Conservation (phyloP, 2,888 invertebrate genomes). For the Mayetiola destructor region DNA sequence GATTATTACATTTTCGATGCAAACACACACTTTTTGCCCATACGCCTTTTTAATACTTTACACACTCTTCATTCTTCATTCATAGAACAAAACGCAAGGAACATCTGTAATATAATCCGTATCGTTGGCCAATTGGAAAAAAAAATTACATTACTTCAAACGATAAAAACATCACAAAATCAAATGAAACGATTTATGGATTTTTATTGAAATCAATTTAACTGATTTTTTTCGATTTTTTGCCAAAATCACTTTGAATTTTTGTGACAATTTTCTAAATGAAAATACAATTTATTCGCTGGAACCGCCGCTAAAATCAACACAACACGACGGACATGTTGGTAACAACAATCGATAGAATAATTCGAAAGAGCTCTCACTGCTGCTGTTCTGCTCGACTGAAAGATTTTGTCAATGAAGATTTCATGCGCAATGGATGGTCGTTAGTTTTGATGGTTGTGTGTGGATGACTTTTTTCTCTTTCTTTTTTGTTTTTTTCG, state of each 20-base stretch:
- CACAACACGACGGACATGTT: conserved; percentile 10
- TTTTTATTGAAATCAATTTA: not conserved
- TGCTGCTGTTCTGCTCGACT: conserved; percentile 9
- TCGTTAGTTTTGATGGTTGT: not conserved
- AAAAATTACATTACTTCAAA: no score
- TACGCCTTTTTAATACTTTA: no score
- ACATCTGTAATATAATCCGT: no score
- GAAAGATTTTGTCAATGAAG: conserved; percentile 11
- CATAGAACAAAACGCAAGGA: no score
- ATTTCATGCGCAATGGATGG: conserved; percentile 12
- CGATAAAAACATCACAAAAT: no score
- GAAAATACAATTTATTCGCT: not conserved
- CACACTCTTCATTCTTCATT: no score
- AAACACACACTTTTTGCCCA: no score
- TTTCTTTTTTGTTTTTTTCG: not conserved
- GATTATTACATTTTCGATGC: no score
- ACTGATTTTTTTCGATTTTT: not conserved
- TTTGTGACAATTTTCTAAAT: not conserved
- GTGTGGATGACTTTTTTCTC: not conserved
- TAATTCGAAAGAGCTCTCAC: conserved; percentile 3
- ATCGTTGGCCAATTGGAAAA: no score
- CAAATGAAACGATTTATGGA: no score
- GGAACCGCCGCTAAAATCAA: not conserved
- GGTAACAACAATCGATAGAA: conserved; percentile 11
- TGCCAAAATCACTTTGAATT: not conserved